These are phyloP conservation scores for Thomomys bottae DNA, from an alignment of 2,113 vertebrate species.

Conservation along the genomic window DNA sequence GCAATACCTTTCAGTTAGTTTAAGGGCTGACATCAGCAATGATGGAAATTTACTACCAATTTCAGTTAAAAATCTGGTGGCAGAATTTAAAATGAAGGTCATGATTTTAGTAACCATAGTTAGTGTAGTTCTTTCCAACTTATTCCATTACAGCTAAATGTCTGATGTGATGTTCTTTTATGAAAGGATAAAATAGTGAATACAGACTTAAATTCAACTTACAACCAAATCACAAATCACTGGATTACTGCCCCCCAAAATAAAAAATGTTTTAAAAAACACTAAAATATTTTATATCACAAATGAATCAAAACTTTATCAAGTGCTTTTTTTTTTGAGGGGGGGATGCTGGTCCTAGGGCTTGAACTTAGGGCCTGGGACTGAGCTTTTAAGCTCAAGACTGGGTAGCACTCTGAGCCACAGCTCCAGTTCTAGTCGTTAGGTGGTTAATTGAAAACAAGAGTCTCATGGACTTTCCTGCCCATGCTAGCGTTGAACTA, in stretches of 20 bases:
- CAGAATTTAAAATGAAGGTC: background rate
- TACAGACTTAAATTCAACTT: constrained; percentile 16
- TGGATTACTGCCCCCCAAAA: background rate
- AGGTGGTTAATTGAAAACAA: too few relatives aligned
- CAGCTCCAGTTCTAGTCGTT: too few relatives aligned
- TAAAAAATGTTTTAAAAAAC: background rate
- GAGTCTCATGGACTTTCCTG: too few relatives aligned
- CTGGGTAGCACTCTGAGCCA: too few relatives aligned
- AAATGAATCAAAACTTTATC: background rate
- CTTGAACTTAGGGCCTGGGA: too few relatives aligned
- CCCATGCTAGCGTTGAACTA: too few relatives aligned
- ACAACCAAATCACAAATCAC: background rate
- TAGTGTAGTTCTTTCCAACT: background rate
- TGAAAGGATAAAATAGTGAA: background rate
- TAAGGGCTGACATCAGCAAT: background rate
- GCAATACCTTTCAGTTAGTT: constrained; percentile 14
- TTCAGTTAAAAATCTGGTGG: constrained; percentile 27
- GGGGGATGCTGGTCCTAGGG: too few relatives aligned
- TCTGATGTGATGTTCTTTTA: background rate
- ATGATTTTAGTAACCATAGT: background rate
- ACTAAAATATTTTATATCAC: constrained; percentile 17
- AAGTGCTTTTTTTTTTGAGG: background rate
- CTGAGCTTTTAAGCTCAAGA: too few relatives aligned
- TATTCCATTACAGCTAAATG: background rate
- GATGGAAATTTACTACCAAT: constrained; percentile 43